Evolutionary conservation across 2,113 vertebrate genomes (phyloP).

Genomic region (Hypocryptadius cinnamomeus): DNA sequence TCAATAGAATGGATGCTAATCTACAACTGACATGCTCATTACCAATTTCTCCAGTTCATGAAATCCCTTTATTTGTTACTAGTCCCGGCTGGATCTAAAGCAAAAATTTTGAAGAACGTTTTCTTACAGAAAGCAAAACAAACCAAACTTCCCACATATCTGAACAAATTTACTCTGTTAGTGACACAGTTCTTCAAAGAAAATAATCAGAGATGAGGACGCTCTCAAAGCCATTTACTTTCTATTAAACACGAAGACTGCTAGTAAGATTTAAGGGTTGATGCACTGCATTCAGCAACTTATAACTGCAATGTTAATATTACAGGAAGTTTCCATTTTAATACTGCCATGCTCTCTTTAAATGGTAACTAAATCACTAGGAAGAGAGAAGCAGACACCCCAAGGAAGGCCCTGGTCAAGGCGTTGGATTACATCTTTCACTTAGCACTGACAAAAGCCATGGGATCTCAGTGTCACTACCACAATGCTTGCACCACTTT

Average conservation of each 20-base stretch:
- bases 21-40: neutral
- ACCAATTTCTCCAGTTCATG: neutral
- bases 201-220: neutral
- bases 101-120: neutral
- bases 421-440: neutral
- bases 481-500: neutral
- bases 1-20: neutral
- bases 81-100: neutral
- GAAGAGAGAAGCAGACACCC: neutral
- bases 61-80: neutral
- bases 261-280: neutral
- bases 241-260: neutral
- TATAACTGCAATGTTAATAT: neutral
- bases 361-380: neutral
- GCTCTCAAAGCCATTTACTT: neutral
- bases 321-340: neutral
- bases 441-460: neutral
- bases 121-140: neutral
- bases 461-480: neutral
- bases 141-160: neutral
- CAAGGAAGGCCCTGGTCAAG: neutral
- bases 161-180: neutral
- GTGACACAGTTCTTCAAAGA: neutral
- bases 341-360: neutral
- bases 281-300: neutral